Base-by-base conservation (phyloP, 2,888 invertebrate species). In the Candidula unifasciata region DNA sequence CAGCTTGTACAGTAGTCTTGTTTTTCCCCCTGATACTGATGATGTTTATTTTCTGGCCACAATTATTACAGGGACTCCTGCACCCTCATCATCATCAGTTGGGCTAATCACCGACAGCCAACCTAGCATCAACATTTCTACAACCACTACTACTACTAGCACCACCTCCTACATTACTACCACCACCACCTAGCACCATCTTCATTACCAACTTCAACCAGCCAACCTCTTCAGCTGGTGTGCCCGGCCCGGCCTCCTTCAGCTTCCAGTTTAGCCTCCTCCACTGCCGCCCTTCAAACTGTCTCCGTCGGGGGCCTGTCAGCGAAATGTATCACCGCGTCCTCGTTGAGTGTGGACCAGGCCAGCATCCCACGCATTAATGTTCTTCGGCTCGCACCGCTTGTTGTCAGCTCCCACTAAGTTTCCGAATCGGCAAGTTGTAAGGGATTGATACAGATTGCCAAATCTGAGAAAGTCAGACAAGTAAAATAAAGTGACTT, bases 21-120 rank as follows among this genome's bases (percentile, higher is more conserved):
- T 52, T 13, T 21, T 68, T 64, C 44, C 1, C 37, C 44, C 44
- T 35, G 30, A 33, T 74, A 82, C 69, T 82, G 74, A 81, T 73
- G 52, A 76, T 83, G 33, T 82, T 83, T 83, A 69, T 83, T 78
- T 68, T 78, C 78, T 69, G 77, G 69, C 68, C 77, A 78, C 69
- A 83, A 83, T 83, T n/a, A n/a, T 83, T 83, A 35, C 83, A 83
- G 83, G 83, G 44, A 64, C 64, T 73, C 18, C 83, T 78, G 78
- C 68, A 79, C 79, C 84, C 54, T 76, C 84, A 84, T 80, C 84
- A 74, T 66, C 83, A 77, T 83, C 84, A 80, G 84, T 80, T 84
- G 84, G 84, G 84, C 80, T 80, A 68, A 79, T 74, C 79, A 80
- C 76, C 76, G 73, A 37, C 84, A 84, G 80, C 84, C 84, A 78